phyloP scores from a whole-genome alignment of 1,140 invertebrate species.

The Steinernema khuongi region DNA sequence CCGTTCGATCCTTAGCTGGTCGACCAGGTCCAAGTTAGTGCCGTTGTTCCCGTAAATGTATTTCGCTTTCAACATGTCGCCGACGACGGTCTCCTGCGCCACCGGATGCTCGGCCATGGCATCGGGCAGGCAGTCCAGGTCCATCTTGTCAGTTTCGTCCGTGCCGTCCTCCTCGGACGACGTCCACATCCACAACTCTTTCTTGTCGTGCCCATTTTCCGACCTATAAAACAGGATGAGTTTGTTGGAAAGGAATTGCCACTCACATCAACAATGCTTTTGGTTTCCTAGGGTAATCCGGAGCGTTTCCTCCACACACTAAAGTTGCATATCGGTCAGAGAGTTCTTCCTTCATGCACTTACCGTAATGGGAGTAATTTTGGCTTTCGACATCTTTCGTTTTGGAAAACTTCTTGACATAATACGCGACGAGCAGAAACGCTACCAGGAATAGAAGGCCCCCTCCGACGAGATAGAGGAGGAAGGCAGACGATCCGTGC shows the following conservation, averaged over 20 bases:
- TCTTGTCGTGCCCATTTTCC: neutral
- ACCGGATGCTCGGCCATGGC: neutral
- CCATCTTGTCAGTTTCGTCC: neutral
- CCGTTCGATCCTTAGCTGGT: conserved; percentile 28
- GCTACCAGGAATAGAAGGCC: conserved; percentile 15
- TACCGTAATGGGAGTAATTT: conserved; percentile 11
- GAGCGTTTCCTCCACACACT: neutral
- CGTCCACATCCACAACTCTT: neutral
- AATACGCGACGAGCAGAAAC: neutral
- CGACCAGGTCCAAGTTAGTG: conserved; percentile 24
- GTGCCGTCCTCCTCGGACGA: neutral
- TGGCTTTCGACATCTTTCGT: conserved; percentile 20
- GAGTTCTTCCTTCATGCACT: neutral
- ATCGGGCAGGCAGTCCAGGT: neutral
- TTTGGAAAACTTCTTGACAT: neutral
- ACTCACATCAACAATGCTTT: neutral
- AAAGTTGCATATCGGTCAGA: neutral
- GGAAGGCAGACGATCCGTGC: neutral
- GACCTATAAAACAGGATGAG: neutral
- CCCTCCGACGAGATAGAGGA: neutral
- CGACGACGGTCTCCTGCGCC: conserved; percentile 10
- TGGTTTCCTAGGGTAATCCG: neutral
- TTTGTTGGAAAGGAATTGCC: neutral
- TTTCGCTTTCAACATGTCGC: conserved; percentile 33
- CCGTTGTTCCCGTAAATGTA: conserved; percentile 36